These are phyloP conservation scores for Pasiphila rectangulata DNA, from an alignment of 2,888 invertebrate species.

Conservation along the genomic window DNA sequence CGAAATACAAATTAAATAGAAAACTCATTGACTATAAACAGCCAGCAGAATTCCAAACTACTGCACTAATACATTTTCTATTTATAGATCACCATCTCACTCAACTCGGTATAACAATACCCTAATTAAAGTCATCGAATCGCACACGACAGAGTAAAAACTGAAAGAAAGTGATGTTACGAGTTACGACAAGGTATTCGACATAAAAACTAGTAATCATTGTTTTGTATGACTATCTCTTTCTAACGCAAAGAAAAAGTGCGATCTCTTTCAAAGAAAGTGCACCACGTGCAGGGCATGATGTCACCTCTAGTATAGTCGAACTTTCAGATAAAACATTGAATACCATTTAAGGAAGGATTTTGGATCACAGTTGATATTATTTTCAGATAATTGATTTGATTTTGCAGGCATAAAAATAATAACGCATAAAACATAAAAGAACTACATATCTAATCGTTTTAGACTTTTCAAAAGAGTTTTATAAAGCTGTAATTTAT, in stretches of 20 bases:
- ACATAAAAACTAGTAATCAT: slow-evolving; percentile 56
- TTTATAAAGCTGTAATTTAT: no score
- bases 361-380: no score
- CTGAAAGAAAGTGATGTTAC: slow-evolving; percentile 73
- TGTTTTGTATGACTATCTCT: slow-evolving; percentile 60
- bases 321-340: slow-evolving; percentile 16
- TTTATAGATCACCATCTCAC: neutral
- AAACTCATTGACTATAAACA: no score
- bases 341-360: no score
- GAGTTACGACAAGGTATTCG: slow-evolving; percentile 58
- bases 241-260: slow-evolving; percentile 34
- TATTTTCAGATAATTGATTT: no score
- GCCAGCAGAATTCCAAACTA: no score
- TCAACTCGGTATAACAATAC: slow-evolving; percentile 25
- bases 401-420: no score
- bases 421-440: no score
- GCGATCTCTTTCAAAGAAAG: slow-evolving; percentile 68
- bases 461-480: no score
- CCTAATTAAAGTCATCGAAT: slow-evolving; percentile 59
- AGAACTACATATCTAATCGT: neutral
- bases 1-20: no score
- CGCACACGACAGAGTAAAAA: slow-evolving; percentile 50
- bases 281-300: slow-evolving; percentile 61
- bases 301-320: slow-evolving; percentile 62
- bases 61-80: no score